Evolutionary conservation across 2,113 vertebrate species (phyloP).

Genomic region (Eira barbara): DNA sequence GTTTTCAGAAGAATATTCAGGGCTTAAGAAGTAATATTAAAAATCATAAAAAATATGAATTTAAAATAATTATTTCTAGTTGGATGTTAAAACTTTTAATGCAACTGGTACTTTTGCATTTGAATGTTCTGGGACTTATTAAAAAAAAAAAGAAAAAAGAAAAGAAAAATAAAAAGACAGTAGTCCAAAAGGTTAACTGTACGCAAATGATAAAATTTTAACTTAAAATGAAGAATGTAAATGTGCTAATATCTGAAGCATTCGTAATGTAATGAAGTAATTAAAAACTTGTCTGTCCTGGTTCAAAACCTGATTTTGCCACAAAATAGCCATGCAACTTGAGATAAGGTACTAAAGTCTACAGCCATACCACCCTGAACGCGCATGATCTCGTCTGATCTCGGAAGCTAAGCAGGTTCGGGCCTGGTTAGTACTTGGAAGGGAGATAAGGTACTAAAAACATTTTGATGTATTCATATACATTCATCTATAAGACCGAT

Average conservation of each 20-base stretch:
- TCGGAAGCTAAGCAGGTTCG: too few relatives aligned
- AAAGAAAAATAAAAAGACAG: neutral
- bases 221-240: neutral
- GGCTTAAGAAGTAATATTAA: neutral
- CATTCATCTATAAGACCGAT: accelerated
- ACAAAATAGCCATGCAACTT: neutral
- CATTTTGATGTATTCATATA: neutral
- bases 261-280: neutral
- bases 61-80: neutral
- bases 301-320: neutral
- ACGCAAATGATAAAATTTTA: neutral
- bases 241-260: neutral
- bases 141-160: neutral
- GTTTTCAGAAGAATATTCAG: neutral
- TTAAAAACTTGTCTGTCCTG: neutral
- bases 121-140: neutral
- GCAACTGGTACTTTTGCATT: neutral
- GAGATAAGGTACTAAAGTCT: neutral
- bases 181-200: neutral
- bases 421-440: too few relatives aligned
- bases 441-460: neutral
- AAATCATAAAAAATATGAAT: neutral
- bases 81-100: neutral
- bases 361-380: too few relatives aligned
- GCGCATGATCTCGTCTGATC: too few relatives aligned